Evolutionary conservation across 2,888 invertebrate species (phyloP), one percentile per base, ranked within the genome.

Genomic region (Parnassius apollo): DNA sequence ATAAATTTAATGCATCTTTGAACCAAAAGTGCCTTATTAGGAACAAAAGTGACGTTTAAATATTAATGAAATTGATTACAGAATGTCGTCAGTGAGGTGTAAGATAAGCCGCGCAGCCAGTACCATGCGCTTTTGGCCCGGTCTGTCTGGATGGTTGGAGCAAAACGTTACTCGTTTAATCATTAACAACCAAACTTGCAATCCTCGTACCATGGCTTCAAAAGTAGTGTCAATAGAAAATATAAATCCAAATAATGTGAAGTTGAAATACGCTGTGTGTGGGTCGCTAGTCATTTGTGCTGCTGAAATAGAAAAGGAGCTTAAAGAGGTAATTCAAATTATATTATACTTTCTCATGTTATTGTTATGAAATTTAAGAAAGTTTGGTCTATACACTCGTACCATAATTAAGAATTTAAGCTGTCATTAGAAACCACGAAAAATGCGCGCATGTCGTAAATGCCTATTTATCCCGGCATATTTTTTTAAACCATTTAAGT

Each of bases 191-290:
- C 57, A 46, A 46, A n/a, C 35, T n/a, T 57, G 44, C 55, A 62
- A 57, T 57, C 9, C 35, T 48, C 72, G 82, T 69, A 85, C 77
- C 69, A 87, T 86, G 62, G 62, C 62, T 18, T 58, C 54, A 10
- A 74, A 75, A 59, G 80, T 83, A 1, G 66, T 91, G 1, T 87
- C 84, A 1, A 59, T 96, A 73, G 95, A 96, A 3, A 97, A 95
- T 79, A 94, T 99, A 72, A 99, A 98, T 85, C 97, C 97, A 2
- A 94, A 96, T 81, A 95, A 99, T 58, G 95, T 96, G 72, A 93
- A 94, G 66, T 95, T 99, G 96, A 97, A 99, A 88, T 99, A 99
- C 88, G 99, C 99, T 2, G 99, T 99, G 11, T 94, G 99, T 69
- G 99, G 99, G 0, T 99, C 99, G 0, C 93, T 99, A 65, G 98